These are phyloP conservation scores for Thunnus thynnus DNA, from an alignment of 2,113 vertebrate genomes.

Conservation along the genomic window DNA sequence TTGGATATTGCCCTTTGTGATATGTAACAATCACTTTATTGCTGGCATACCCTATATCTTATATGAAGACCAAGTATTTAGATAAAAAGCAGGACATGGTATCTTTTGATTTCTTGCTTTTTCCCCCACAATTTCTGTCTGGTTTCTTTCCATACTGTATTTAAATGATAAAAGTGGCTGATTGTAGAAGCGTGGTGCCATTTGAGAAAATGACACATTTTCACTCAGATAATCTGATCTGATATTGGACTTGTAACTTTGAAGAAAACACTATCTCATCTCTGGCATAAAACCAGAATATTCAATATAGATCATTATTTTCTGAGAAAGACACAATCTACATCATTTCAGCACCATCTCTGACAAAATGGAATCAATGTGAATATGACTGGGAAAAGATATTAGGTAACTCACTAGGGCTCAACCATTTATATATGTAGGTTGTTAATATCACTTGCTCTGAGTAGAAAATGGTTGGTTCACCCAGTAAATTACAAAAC, in stretches of 20 bases:
- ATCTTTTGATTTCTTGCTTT: constrained; percentile 40
- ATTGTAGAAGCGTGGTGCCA: background rate
- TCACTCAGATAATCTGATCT: constrained; percentile 21
- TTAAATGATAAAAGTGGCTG: background rate
- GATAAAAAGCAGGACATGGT: background rate
- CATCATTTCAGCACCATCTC: background rate
- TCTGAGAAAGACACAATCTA: constrained; percentile 15
- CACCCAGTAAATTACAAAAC: background rate
- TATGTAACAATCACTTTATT: background rate
- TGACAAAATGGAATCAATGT: constrained; percentile 1
- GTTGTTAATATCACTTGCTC: constrained; percentile 6
- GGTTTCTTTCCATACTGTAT: background rate
- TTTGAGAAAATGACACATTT: constrained; percentile 36
- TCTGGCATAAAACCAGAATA: constrained; percentile 9
- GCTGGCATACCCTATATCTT: constrained; percentile 2
- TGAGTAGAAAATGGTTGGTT: background rate
- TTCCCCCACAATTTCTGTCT: background rate
- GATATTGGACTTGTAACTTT: background rate
- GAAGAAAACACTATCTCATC: constrained; percentile 1
- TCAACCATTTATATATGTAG: background rate
- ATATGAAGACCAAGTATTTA: background rate
- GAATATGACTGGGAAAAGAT: background rate
- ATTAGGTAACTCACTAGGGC: background rate
- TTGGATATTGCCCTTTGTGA: constrained; percentile 31
- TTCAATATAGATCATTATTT: constrained; percentile 16